A percentile compares a stretch with the other conserved stretches of the same genome.
Evolutionary conservation across 1,140 invertebrate genomes (phyloP).

Genomic region (Zaprionus ghesquierei): DNA sequence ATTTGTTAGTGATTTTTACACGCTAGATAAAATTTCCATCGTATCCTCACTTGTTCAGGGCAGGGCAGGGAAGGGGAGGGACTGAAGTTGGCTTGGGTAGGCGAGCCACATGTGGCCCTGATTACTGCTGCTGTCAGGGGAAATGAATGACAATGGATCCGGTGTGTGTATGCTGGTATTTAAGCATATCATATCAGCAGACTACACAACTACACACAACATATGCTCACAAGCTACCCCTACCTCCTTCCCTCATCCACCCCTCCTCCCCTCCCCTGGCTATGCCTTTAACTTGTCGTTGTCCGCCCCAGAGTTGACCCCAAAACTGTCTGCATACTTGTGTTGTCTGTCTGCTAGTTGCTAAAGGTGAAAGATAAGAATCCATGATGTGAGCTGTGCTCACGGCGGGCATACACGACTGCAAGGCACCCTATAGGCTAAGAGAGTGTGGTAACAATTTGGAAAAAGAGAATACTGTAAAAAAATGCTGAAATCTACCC

Average conservation of each 20-base stretch:
- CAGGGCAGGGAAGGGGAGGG: background rate
- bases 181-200: slow-evolving; percentile 10
- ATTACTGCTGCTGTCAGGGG: slow-evolving; percentile 12
- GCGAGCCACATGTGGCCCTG: slow-evolving; percentile 28
- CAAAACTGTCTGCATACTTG: background rate
- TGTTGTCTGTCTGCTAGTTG: background rate
- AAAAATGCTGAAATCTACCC: too few relatives aligned
- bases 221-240: background rate
- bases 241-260: background rate
- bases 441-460: background rate
- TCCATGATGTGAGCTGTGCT: background rate
- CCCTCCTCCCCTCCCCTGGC: background rate
- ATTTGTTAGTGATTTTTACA: slow-evolving; percentile 77
- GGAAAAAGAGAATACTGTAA: too few relatives aligned
- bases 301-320: background rate
- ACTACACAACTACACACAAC: background rate
- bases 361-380: background rate
- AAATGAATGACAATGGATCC: slow-evolving; percentile 25
- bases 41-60: slow-evolving; percentile 8
- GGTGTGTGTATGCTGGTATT: background rate
- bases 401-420: background rate
- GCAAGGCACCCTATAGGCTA: background rate
- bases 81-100: background rate
- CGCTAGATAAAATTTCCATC: slow-evolving; percentile 67
- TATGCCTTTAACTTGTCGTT: too few relatives aligned